Conservation (phyloP, 2,113 vertebrate genomes). For the Scomber scombrus region DNA sequence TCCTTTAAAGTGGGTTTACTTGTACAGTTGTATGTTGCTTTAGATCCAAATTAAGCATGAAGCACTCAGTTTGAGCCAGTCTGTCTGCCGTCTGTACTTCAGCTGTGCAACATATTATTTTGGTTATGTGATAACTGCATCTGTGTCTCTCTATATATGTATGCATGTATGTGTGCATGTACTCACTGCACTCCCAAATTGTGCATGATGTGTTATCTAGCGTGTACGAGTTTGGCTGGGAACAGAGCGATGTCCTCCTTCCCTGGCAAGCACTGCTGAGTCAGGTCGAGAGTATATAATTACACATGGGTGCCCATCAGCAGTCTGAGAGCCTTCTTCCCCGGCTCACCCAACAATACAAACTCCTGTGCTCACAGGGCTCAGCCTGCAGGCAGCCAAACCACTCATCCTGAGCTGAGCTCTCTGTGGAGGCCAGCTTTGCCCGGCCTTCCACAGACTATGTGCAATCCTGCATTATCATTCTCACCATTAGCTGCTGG, state of each 20-base stretch:
- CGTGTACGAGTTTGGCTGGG: constrained; percentile 47
- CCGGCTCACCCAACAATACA: constrained; percentile 58
- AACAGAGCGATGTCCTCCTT: constrained; percentile 59
- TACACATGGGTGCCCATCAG: constrained; percentile 78
- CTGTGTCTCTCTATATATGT: background rate
- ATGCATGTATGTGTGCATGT: background rate
- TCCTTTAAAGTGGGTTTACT: constrained; percentile 48
- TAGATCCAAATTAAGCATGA: constrained; percentile 28
- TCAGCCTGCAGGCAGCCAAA: constrained; percentile 48
- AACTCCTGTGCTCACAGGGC: constrained; percentile 54
- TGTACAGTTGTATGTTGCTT: constrained; percentile 6
- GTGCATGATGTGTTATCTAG: constrained; percentile 14
- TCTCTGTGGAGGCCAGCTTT: constrained; percentile 33
- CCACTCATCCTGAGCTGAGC: constrained; percentile 48
- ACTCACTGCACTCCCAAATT: background rate
- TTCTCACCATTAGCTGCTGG: constrained; percentile 51
- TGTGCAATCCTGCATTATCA: constrained; percentile 63
- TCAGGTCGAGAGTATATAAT: constrained; percentile 77
- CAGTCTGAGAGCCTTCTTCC: constrained; percentile 59
- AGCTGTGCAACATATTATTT: constrained; percentile 45
- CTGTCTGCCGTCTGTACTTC: constrained; percentile 33
- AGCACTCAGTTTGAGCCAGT: constrained; percentile 50
- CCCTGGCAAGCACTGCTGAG: constrained; percentile 72
- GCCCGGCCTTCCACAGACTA: constrained; percentile 25
- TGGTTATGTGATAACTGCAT: constrained; percentile 15